Conservation (phyloP, 2,888 invertebrate genomes). For the Drosophila formosana region DNA sequence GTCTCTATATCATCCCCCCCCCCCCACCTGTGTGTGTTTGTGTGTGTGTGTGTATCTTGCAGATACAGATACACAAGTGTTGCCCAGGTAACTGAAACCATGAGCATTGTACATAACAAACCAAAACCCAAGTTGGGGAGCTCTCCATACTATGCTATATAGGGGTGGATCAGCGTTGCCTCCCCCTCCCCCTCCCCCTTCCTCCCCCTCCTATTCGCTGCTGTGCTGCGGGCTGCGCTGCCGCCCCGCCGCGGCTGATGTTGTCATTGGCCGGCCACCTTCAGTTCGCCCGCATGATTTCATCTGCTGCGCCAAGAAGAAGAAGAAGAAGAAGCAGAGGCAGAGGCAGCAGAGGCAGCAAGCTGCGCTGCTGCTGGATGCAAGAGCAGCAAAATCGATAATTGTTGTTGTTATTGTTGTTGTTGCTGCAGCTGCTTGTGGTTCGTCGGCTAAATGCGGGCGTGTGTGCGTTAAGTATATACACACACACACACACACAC, state of each 20-base stretch:
- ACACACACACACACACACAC: constrained; percentile 16
- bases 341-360: background rate
- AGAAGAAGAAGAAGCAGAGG: background rate
- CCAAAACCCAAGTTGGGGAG: constrained; percentile 62
- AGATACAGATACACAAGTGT: constrained; percentile 70
- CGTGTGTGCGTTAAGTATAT: constrained; percentile 66
- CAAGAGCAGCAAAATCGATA: constrained; percentile 57
- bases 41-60: constrained; percentile 54
- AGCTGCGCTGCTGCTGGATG: constrained; percentile 54
- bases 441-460: constrained; percentile 81
- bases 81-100: constrained; percentile 75
- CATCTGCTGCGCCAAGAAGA: constrained; percentile 70
- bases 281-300: constrained; percentile 74
- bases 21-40: constrained; percentile 13
- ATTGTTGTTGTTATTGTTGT: constrained; percentile 45
- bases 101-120: constrained; percentile 81
- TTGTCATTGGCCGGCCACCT: constrained; percentile 61
- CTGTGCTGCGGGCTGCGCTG: constrained; percentile 31
- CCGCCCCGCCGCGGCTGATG: constrained; percentile 33
- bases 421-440: constrained; percentile 72
- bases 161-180: constrained; percentile 47
- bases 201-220: constrained; percentile 10
- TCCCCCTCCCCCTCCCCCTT: background rate
- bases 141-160: constrained; percentile 9
- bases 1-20: constrained; percentile 5